These are phyloP conservation scores for Pipra filicauda DNA, from an alignment of 2,113 vertebrate genomes.

Conservation along the genomic window DNA sequence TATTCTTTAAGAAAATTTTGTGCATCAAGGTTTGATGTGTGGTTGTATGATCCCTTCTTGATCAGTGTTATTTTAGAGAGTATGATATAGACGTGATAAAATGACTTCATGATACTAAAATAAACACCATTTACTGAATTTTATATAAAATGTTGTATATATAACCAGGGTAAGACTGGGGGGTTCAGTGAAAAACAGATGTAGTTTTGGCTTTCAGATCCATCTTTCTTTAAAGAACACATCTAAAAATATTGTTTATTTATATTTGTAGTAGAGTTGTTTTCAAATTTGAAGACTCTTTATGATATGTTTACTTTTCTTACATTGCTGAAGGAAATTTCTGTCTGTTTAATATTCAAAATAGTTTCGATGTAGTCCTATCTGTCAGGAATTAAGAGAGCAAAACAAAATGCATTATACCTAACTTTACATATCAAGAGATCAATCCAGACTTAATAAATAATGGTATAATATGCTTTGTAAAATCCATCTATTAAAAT, in stretches of 20 bases:
- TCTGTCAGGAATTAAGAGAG: not conserved
- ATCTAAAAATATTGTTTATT: not conserved
- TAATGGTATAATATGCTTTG: not conserved
- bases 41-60: not conserved
- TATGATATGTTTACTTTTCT: not conserved
- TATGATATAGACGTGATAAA: not conserved
- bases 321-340: slow-evolving; percentile 19
- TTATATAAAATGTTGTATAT: not conserved
- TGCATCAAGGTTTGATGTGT: not conserved
- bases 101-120: not conserved
- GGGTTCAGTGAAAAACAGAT: not conserved
- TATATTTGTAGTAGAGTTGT: not conserved
- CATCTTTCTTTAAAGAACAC: not conserved
- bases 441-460: not conserved
- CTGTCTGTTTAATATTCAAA: slow-evolving; percentile 17
- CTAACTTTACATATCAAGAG: not conserved
- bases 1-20: not conserved
- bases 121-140: not conserved
- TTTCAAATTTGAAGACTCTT: not conserved
- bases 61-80: not conserved
- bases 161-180: not conserved
- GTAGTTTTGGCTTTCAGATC: not conserved
- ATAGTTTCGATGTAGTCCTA: not conserved
- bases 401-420: not conserved
- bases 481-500: not conserved